These are phyloP conservation scores for Cataglyphis hispanica DNA, from an alignment of 1,140 invertebrate genomes.

Conservation along the genomic window DNA sequence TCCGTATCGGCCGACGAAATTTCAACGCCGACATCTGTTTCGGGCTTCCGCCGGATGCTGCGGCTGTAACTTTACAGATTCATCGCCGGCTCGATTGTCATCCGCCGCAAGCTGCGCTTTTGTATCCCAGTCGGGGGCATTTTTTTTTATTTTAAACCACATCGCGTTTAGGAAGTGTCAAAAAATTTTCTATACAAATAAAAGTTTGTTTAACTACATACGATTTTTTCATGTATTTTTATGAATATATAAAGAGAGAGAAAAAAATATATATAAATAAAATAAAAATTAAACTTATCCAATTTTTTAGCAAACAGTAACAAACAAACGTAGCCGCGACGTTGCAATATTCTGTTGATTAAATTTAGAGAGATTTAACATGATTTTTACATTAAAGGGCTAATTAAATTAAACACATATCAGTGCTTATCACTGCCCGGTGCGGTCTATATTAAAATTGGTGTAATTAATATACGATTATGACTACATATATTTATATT, in stretches of 20 bases:
- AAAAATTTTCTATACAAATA: neutral
- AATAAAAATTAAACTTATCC: conserved; percentile 3
- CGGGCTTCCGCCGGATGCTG: conserved; percentile 22
- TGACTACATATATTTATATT: neutral
- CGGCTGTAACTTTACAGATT: conserved; percentile 50
- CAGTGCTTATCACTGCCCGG: neutral
- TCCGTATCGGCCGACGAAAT: conserved; percentile 47
- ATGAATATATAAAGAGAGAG: neutral
- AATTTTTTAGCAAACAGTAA: neutral
- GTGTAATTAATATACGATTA: conserved; percentile 39
- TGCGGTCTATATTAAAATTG: conserved; percentile 22
- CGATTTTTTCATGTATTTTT: neutral
- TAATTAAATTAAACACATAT: conserved; percentile 37
- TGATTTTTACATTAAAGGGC: neutral
- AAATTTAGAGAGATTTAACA: conserved; percentile 9
- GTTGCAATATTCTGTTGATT: neutral
- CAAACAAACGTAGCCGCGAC: conserved; percentile 36
- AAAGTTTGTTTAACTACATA: neutral
- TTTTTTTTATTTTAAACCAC: neutral
- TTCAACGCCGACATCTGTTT: conserved; percentile 41
- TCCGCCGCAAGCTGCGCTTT: neutral
- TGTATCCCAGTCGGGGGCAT: neutral
- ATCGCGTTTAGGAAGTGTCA: neutral
- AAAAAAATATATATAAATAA: neutral
- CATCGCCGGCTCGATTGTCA: conserved; percentile 45